Percentiles rank a stretch among this genome's conserved stretches.
Conservation (phyloP, 2,113 vertebrate species). For the Scytalopus superciliaris region DNA sequence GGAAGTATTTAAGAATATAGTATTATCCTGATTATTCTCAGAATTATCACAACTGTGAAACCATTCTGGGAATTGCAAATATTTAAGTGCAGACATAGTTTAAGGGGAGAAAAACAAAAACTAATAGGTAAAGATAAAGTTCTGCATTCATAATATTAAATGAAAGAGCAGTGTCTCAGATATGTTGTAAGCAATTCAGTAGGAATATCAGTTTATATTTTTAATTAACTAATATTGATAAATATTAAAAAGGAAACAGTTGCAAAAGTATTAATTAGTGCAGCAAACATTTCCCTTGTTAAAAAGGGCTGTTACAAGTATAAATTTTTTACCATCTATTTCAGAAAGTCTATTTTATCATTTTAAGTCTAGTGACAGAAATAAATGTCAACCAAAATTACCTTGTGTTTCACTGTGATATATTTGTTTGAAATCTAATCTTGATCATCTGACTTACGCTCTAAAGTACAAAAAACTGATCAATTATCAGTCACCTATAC, state of each 20-base stretch:
- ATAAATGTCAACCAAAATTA: conserved; percentile 11
- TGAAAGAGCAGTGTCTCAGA: neutral
- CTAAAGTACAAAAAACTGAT: neutral
- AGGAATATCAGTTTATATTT: neutral
- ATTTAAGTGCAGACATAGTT: neutral
- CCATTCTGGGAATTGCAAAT: neutral
- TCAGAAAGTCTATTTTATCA: conserved; percentile 16
- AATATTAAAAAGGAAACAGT: conserved; percentile 15
- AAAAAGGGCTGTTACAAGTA: neutral
- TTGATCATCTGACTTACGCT: neutral
- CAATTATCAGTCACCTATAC: neutral
- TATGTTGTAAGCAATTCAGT: neutral
- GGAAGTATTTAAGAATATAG: neutral
- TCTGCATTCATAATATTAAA: neutral
- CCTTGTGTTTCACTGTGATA: neutral
- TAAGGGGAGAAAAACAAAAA: neutral
- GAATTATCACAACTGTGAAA: neutral
- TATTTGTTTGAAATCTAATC: conserved; percentile 27
- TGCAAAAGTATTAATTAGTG: conserved; percentile 1
- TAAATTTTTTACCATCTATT: neutral
- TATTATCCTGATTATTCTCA: neutral
- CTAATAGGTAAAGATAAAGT: neutral
- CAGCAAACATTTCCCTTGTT: neutral
- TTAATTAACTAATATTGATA: neutral
- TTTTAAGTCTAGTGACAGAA: neutral